Conservation (phyloP, 2,888 invertebrate species). For the Unio delphinus region DNA sequence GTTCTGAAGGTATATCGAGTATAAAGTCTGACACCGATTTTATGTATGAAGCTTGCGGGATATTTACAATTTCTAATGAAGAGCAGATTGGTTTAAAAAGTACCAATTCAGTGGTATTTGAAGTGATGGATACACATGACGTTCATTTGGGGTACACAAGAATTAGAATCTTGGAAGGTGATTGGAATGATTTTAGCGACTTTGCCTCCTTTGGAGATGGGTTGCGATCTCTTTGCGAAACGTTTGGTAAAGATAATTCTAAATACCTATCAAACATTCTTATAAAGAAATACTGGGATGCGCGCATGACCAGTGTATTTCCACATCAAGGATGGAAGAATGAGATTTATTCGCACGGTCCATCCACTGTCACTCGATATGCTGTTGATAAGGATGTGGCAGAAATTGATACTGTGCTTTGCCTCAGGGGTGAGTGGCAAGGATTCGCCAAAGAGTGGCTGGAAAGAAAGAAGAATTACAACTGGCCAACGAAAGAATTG, state of each 20-base stretch:
- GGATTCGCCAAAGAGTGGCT: slow-evolving; percentile 1
- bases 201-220: neutral
- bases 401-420: slow-evolving; percentile 6
- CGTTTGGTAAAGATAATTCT: neutral
- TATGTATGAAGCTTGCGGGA: slow-evolving; percentile 2
- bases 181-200: neutral
- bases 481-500: slow-evolving; percentile 1
- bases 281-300: neutral
- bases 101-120: too few species aligned
- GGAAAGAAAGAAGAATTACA: neutral
- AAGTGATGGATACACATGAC: neutral
- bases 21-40: slow-evolving; percentile 6
- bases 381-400: neutral
- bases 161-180: neutral
- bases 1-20: neutral
- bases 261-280: slow-evolving; percentile 1
- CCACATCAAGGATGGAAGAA: neutral
- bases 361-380: neutral
- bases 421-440: slow-evolving; percentile 4
- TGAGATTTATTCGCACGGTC: neutral
- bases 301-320: neutral
- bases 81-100: neutral
- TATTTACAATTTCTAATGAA: neutral
- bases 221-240: slow-evolving; percentile 2
- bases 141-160: slow-evolving; percentile 7